These are phyloP conservation scores for Caenorhabditis elegans DNA, from an alignment of 1,140 invertebrate genomes.

Conservation along the genomic window WBcel235 BX284602.5:8588001-8588500, in stretches of 20 bases:
- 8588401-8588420: no score
- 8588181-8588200: no score
- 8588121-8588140: background rate
- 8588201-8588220: background rate
- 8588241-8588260: background rate
- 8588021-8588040: background rate
- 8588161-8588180: background rate
- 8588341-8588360: no score
- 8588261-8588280: background rate
- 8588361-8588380: no score
- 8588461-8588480: no score
- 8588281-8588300: no score
- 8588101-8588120: background rate
- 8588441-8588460: no score
- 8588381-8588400: no score
- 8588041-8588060: background rate
- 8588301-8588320: no score
- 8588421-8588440: no score
- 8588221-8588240: background rate
- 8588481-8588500: no score
- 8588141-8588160: constrained; percentile 23
- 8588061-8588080: constrained; percentile 3
- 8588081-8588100: background rate
- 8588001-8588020: background rate
- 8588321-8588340: no score